These are phyloP conservation scores for Arenaria interpres DNA, from an alignment of 2,113 vertebrate species.

Conservation along the genomic window DNA sequence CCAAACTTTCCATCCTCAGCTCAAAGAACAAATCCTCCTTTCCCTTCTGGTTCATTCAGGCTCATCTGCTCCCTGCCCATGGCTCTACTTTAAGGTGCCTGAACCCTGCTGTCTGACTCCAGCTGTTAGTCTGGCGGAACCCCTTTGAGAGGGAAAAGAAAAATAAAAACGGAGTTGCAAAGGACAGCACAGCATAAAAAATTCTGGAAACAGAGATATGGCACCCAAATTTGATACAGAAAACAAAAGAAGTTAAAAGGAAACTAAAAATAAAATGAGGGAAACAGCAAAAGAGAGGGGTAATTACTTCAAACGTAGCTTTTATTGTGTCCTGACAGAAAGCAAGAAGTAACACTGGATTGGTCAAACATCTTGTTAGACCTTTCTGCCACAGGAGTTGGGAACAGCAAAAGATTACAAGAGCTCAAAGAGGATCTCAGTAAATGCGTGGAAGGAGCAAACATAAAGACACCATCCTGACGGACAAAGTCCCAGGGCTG, in stretches of 20 bases:
- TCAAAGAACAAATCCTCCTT: background rate
- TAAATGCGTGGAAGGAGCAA: background rate
- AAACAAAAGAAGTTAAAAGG: background rate
- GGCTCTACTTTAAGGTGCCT: background rate
- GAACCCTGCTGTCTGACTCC: background rate
- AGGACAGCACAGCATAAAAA: background rate
- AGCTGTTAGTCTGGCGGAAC: background rate
- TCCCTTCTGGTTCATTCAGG: background rate
- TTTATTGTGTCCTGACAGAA: background rate
- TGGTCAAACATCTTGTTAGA: background rate
- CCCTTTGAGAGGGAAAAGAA: background rate
- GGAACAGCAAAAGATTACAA: background rate
- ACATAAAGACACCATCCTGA: background rate
- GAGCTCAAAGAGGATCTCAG: background rate
- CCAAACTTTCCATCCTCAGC: background rate
- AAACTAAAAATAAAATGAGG: background rate
- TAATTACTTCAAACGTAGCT: background rate
- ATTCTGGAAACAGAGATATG: background rate
- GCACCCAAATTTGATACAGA: background rate
- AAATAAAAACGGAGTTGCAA: background rate
- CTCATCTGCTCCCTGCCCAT: background rate
- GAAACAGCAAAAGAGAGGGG: background rate
- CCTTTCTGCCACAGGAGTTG: background rate
- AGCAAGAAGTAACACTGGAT: background rate
- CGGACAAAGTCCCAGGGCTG: background rate